Evolutionary conservation across 2,797 vertebrate genomes (phyloP), one percentile per base, ranked within the genome.

Genomic region (Macrochelys suwanniensis): DNA sequence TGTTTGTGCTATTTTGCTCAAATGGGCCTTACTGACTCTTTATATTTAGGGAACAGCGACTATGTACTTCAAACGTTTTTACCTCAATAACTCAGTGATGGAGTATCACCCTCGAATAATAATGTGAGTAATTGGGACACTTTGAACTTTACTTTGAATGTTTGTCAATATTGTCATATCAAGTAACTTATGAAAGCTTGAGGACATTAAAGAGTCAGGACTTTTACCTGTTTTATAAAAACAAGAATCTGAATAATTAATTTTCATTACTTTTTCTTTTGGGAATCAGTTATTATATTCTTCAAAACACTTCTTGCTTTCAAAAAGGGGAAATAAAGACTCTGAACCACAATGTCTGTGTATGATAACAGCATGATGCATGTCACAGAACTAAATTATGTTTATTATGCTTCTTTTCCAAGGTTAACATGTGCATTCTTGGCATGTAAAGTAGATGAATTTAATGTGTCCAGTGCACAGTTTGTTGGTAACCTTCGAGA

Each of bases 371-470:
- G 71, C 33, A 79, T 23, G 54, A 11, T 78, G 2, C 4, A 11
- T 92, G 21, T 6, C 82, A 23, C 5, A 0, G 28, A 26, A 88
- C 9, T n/a, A 16, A 93, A 3, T 82, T 91, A 28, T 82, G 31
- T 86, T 78, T 80, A 21, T 37, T 76, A 33, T 16, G 6, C 88
- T 88, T 90, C 78, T 61, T 93, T 21, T 85, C 92, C 21, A 93
- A 99, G 99, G 99, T 96, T 99, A 56, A 99, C 98, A 0, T 99
- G 99, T 97, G 98, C 98, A 0, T 99, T 99, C 98, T 97, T 99
- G 94, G 99, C 99, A 56, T 99, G 99, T 95, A 99, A 99, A 98
- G 99, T 99, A 94, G 99, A 99, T 74, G 99, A 99, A 98, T 99
- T 99, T 97, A 99, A 99, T n/a, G 99, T 99, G 15, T 99, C 99